These are phyloP conservation scores for Speoplatyrhinus poulsoni DNA, from an alignment of 2,113 vertebrate species.

Conservation along the genomic window DNA sequence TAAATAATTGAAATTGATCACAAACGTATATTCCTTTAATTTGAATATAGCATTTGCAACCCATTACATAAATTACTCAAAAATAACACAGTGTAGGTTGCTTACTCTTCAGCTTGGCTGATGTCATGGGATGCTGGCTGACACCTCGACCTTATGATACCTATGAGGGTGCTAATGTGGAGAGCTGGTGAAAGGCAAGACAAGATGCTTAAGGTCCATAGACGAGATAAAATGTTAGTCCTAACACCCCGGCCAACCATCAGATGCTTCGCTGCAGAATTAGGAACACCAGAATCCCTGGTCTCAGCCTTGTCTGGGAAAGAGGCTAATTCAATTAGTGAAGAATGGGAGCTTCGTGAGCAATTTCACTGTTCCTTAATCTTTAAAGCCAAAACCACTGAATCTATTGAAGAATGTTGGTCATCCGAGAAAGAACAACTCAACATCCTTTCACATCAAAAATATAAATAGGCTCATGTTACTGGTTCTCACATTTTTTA, in stretches of 20 bases:
- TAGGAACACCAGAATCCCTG: constrained; percentile 12
- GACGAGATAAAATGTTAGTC: constrained; percentile 39
- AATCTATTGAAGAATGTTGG: constrained; percentile 54
- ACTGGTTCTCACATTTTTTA: constrained; percentile 3
- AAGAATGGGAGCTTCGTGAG: constrained; percentile 64
- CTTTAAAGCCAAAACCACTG: constrained; percentile 70
- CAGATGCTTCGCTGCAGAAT: constrained; percentile 20
- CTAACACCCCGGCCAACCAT: constrained; percentile 35
- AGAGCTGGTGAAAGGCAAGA: constrained; percentile 24
- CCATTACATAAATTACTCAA: constrained; percentile 19
- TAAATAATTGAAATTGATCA: too few relatives aligned
- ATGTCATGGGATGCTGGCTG: constrained; percentile 73
- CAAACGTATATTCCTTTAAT: constrained; percentile 22
- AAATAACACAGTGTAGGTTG: constrained; percentile 19
- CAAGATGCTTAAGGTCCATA: constrained; percentile 25
- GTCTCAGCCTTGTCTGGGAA: constrained; percentile 59
- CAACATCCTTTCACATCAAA: constrained; percentile 25
- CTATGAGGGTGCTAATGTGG: constrained; percentile 58
- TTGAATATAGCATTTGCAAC: constrained; percentile 45
- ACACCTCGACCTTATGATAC: constrained; percentile 60
- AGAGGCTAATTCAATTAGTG: constrained; percentile 77
- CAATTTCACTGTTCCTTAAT: constrained; percentile 65
- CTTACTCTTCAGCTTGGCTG: constrained; percentile 34
- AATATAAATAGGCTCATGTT: constrained; percentile 32
- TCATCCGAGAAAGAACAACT: constrained; percentile 24